These are phyloP conservation scores for Onychostruthus taczanowskii DNA, from an alignment of 2,113 vertebrate genomes.

Conservation along the genomic window DNA sequence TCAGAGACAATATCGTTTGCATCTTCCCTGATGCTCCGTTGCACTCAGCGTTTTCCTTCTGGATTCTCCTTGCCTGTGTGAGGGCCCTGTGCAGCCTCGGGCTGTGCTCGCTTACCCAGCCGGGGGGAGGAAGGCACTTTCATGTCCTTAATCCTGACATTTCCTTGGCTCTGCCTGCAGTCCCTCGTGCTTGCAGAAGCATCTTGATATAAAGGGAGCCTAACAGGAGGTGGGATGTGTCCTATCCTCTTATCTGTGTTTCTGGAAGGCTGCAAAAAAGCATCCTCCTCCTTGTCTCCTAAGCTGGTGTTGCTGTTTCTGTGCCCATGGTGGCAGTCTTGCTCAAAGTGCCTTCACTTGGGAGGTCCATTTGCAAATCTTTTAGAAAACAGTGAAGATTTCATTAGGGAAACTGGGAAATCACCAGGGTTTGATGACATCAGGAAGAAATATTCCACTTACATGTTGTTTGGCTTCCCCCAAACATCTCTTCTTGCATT, in stretches of 20 bases:
- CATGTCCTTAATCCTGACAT: background rate
- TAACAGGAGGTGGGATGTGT: background rate
- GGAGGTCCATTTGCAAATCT: background rate
- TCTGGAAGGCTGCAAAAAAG: background rate
- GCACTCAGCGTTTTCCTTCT: background rate
- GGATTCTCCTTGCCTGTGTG: background rate
- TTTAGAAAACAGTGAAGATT: background rate
- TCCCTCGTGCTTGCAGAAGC: background rate
- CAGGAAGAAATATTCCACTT: background rate
- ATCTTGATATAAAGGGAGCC: background rate
- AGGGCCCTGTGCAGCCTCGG: background rate
- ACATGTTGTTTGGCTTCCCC: background rate
- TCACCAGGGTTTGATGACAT: background rate
- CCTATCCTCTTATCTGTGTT: background rate
- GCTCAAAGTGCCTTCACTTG: background rate
- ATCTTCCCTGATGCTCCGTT: background rate
- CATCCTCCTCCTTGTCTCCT: background rate
- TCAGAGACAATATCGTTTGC: background rate
- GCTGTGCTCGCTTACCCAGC: background rate
- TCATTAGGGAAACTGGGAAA: background rate
- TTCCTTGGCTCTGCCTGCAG: background rate
- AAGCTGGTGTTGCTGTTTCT: background rate
- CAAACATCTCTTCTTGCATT: background rate
- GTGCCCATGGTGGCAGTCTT: background rate
- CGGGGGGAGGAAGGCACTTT: background rate